Base-by-base conservation (phyloP, 2,113 vertebrate genomes). In the Calyptommatus sinebrachiatus region DNA sequence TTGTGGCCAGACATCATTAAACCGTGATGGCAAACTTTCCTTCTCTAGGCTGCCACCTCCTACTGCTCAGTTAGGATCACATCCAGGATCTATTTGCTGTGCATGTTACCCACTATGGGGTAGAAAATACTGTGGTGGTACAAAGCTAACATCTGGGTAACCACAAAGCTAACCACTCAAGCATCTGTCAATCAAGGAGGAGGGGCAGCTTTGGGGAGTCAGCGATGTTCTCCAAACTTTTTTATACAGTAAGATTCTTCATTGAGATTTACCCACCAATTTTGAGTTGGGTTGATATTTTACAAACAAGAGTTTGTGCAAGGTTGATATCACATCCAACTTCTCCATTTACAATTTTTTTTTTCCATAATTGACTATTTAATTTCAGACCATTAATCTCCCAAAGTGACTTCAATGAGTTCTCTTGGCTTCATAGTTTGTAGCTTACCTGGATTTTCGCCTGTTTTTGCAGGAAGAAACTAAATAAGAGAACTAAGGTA, bases 11-110 rank as follows among this genome's bases (percentile, higher is more conserved):
- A 61, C 86, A 89, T 89, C 89, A 77, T 90, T 89, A 89, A 74
- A 60, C 83, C 85, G 89, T 0, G 83, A 82, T 86, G 87, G 88
- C 1, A 46, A 86, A 88, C 78, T 79, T 89, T 89, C 86, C 85
- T 22, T 63, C 14, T 48, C 63, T 66, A 75, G 87, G 80, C 53
- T 57, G 14, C 84, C 65, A 53, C 14, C 48, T 35, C 83, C 79
- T 0, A 1, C 29, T 69, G 78, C 78, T 86, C 91, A 90, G 89
- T 92, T 89, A 89, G 84, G 9, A 21, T 9, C 82, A 35, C 76
- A 63, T 45, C 45, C 77, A 66, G 77, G 71, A 12, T 72, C 62
- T 61, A 81, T 50, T 57, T 86, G 62, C 62, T 0, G 1, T 1
- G 0, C 22, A 0, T 77, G 65, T 83, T 77, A 1, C 7, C 31